A percentile compares a stretch with the other conserved stretches of the same genome.
These are phyloP conservation scores for Sphenodon punctatus DNA, from an alignment of 2,797 vertebrate genomes.

Conservation along the genomic window DNA sequence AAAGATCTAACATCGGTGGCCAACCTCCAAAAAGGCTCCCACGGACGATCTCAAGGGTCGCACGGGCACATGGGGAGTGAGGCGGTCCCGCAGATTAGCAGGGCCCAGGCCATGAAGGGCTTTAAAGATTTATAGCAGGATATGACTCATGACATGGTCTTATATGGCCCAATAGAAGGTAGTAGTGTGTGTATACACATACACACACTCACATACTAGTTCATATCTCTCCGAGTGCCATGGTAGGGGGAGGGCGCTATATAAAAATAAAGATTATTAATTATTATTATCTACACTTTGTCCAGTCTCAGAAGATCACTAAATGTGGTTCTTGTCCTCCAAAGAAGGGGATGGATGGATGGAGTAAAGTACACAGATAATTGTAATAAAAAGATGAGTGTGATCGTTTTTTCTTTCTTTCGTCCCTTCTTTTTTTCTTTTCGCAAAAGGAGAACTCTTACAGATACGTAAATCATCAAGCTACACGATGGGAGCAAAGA, in stretches of 20 bases:
- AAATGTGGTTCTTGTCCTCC: background rate
- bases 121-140: no score
- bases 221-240: no score
- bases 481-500: constrained; percentile 68
- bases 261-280: no score
- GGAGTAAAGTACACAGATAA: constrained; percentile 61
- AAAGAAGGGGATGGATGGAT: constrained; percentile 24
- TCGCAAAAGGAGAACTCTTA: constrained; percentile 69
- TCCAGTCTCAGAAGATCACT: background rate
- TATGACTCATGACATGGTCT: background rate
- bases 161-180: background rate
- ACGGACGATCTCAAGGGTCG: no score
- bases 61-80: no score
- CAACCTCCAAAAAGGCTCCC: no score
- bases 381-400: constrained; percentile 64
- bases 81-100: no score
- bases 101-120: no score
- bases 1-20: no score
- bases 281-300: background rate
- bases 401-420: constrained; percentile 10
- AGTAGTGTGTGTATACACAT: background rate
- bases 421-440: background rate
- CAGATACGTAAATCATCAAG: constrained; percentile 75
- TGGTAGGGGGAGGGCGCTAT: no score
- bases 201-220: background rate